These are phyloP conservation scores for Brachionus plicatilis DNA, from an alignment of 1,140 invertebrate species.

Conservation along the genomic window DNA sequence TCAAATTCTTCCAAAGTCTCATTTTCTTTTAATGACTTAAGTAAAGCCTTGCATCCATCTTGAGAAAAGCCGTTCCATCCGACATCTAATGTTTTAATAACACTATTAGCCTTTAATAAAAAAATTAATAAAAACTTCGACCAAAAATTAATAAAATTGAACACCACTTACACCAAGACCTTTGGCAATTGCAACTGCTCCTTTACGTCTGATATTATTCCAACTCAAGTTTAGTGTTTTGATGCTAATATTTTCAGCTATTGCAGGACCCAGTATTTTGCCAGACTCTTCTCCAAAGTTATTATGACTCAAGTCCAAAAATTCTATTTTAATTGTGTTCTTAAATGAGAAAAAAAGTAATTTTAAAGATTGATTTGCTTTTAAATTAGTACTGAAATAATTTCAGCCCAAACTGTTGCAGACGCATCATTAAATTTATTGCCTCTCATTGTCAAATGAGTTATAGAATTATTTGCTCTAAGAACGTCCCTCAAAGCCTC, in stretches of 20 bases:
- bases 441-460: constrained; percentile 2
- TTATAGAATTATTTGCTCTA: constrained; percentile 16
- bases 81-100: constrained; percentile 47
- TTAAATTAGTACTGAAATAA: neutral
- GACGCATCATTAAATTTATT: constrained; percentile 23
- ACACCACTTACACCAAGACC: constrained; percentile 50
- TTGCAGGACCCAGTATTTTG: constrained; percentile 44
- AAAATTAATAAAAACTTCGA: neutral
- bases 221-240: constrained; percentile 54
- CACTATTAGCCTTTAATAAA: neutral
- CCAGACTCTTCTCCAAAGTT: constrained; percentile 35
- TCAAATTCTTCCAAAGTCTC: constrained; percentile 51
- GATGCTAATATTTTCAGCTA: constrained; percentile 51
- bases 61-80: constrained; percentile 55
- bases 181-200: constrained; percentile 50
- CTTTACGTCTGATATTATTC: constrained; percentile 53
- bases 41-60: constrained; percentile 50
- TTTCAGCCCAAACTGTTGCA: constrained; percentile 26
- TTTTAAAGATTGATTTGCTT: neutral
- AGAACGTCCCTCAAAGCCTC: neutral
- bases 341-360: neutral
- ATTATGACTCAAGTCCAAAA: constrained; percentile 37
- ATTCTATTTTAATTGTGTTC: constrained; percentile 36
- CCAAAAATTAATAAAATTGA: no score
- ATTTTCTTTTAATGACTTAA: constrained; percentile 53